Conservation (phyloP, 2,797 vertebrate genomes). For the Protonibea diacanthus region DNA sequence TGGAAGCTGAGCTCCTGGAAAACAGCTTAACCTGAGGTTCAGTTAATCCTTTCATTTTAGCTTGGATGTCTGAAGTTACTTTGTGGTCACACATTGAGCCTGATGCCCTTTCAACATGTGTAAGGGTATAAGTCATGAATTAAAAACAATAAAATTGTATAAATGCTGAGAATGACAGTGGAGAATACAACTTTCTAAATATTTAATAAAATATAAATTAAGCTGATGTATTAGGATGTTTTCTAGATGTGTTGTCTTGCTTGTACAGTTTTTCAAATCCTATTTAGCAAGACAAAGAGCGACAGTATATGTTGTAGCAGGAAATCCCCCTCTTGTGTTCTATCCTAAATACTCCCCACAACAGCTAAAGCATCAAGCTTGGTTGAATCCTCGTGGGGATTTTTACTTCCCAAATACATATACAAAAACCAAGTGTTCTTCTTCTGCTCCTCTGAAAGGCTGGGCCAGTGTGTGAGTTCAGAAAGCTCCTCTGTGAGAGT, state of each 20-base stretch:
- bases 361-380: constrained; percentile 10
- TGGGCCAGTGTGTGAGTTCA: constrained; percentile 26
- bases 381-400: constrained; percentile 4
- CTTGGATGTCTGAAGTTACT: constrained; percentile 40
- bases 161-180: constrained; percentile 3
- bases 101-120: constrained; percentile 45
- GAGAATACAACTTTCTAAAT: background rate
- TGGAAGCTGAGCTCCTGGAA: constrained; percentile 45
- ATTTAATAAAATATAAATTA: background rate
- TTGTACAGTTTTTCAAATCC: constrained; percentile 14
- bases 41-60: constrained; percentile 49
- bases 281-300: constrained; percentile 17
- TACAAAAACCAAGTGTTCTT: constrained; percentile 9
- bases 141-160: constrained; percentile 23
- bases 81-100: constrained; percentile 38
- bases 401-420: constrained; percentile 31
- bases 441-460: constrained; percentile 26
- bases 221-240: background rate
- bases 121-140: background rate
- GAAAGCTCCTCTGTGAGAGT: constrained; percentile 21
- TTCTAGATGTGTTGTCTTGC: background rate
- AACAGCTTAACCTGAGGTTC: constrained; percentile 48
- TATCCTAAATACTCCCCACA: constrained; percentile 16
- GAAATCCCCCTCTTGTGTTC: constrained; percentile 16
- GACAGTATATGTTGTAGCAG: constrained; percentile 4